Conservation (phyloP, 2,888 invertebrate genomes). For the Mythimna loreyi region DNA sequence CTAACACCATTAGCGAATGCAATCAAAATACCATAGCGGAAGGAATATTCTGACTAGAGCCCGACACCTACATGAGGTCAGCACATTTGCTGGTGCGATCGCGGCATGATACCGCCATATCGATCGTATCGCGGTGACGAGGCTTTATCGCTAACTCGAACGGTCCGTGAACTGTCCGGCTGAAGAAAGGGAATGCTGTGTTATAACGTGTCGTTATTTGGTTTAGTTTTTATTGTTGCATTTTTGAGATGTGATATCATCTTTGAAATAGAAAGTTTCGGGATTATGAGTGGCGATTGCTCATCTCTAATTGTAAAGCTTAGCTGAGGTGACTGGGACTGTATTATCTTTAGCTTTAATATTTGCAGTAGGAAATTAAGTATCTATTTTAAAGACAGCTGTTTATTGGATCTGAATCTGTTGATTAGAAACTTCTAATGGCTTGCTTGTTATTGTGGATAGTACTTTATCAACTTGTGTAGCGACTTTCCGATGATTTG, state of each 20-base stretch:
- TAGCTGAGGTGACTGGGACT: slow-evolving; percentile 26
- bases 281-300: slow-evolving; percentile 42
- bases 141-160: slow-evolving; percentile 85
- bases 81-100: slow-evolving; percentile 87
- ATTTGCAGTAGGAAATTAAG: slow-evolving; percentile 18
- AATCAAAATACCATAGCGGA: slow-evolving; percentile 77
- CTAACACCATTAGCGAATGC: slow-evolving; percentile 65
- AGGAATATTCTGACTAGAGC: slow-evolving; percentile 78
- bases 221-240: slow-evolving; percentile 74
- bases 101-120: slow-evolving; percentile 88
- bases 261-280: slow-evolving; percentile 67
- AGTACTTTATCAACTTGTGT: slow-evolving; percentile 5
- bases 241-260: slow-evolving; percentile 69
- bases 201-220: slow-evolving; percentile 80
- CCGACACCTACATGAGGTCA: slow-evolving; percentile 88
- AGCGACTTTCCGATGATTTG: slow-evolving; percentile 11
- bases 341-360: slow-evolving; percentile 15
- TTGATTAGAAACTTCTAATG: slow-evolving; percentile 19
- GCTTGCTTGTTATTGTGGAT: slow-evolving; percentile 2
- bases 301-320: slow-evolving; percentile 40
- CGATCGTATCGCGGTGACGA: slow-evolving; percentile 88
- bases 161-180: slow-evolving; percentile 83
- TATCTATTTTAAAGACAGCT: slow-evolving; percentile 4
- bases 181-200: slow-evolving; percentile 81
- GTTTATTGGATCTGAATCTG: slow-evolving; percentile 17